phyloP scores from a whole-genome alignment of 35 echinoderm and acorn worm genomes.

The Apostichopus parvimensis region DNA sequence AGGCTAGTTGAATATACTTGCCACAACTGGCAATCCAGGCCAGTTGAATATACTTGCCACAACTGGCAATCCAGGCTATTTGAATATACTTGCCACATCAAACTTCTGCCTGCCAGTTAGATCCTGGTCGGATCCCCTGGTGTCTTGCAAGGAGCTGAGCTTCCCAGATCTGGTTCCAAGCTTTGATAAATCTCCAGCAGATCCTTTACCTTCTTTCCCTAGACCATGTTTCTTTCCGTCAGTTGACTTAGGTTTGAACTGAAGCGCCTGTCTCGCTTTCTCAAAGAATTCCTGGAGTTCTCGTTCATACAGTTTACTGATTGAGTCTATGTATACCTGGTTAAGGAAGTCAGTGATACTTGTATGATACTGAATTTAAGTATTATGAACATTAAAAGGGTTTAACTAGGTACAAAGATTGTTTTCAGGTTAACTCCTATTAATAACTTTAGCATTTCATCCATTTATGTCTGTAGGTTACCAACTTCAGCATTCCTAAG shows the following conservation, averaged over 20 bases:
- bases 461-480: too few relatives aligned
- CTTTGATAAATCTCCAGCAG: conserved; percentile 68
- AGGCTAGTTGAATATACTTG: too few relatives aligned
- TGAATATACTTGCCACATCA: conserved; percentile 41
- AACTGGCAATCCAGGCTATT: too few relatives aligned
- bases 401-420: too few relatives aligned
- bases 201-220: conserved; percentile 68
- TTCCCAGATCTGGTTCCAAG: conserved; percentile 32
- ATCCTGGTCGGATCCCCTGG: conserved; percentile 77
- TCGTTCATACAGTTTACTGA: conserved; percentile 82
- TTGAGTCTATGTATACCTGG: conserved; percentile 78
- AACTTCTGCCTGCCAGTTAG: conserved; percentile 86
- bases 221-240: conserved; percentile 81
- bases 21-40: too few relatives aligned
- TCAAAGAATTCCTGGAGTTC: conserved; percentile 97
- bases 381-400: too few relatives aligned
- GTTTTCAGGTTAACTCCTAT: too few relatives aligned
- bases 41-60: too few relatives aligned
- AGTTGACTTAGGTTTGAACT: conserved; percentile 52
- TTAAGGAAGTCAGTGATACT: too few relatives aligned
- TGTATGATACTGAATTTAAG: too few relatives aligned
- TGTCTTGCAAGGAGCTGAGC: conserved; percentile 42
- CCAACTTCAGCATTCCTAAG: too few relatives aligned
- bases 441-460: too few relatives aligned
- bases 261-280: conserved; percentile 56